These are phyloP conservation scores for Gymnarchus niloticus DNA, from an alignment of 2,113 vertebrate genomes.

Conservation along the genomic window DNA sequence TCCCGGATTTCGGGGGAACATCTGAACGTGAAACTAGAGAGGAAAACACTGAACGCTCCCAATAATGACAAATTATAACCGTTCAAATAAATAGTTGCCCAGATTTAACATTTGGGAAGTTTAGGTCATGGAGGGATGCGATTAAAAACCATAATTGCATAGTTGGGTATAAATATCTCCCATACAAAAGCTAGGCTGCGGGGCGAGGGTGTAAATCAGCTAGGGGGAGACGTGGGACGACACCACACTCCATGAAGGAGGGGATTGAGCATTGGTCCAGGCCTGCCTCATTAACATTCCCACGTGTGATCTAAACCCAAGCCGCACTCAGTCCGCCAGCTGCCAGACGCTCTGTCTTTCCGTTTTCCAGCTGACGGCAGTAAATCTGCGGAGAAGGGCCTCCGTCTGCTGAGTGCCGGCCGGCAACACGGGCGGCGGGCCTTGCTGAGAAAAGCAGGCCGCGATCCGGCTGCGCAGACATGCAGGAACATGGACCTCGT, in stretches of 20 bases:
- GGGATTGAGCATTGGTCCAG: background rate
- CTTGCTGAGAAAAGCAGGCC: background rate
- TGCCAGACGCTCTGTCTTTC: background rate
- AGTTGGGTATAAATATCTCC: slow-evolving; percentile 44
- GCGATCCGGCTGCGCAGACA: background rate
- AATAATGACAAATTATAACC: slow-evolving; percentile 25
- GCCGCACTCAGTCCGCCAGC: background rate
- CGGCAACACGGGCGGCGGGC: background rate
- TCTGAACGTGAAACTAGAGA: background rate
- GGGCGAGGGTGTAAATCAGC: slow-evolving; percentile 45
- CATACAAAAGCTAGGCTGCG: slow-evolving; percentile 32
- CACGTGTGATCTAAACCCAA: background rate
- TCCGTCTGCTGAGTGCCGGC: background rate
- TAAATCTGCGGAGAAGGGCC: slow-evolving; percentile 16
- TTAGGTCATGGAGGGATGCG: slow-evolving; percentile 38
- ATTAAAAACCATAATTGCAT: slow-evolving; percentile 46
- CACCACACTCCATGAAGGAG: background rate
- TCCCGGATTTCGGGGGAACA: background rate
- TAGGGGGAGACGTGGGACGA: background rate
- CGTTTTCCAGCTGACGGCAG: slow-evolving; percentile 6
- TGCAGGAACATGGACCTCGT: background rate
- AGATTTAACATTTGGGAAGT: slow-evolving; percentile 33
- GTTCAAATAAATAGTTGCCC: slow-evolving; percentile 28
- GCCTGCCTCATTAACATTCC: slow-evolving; percentile 14
- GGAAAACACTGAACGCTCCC: background rate